phyloP scores from a whole-genome alignment of 2,797 vertebrate genomes.

The Picus viridis region DNA sequence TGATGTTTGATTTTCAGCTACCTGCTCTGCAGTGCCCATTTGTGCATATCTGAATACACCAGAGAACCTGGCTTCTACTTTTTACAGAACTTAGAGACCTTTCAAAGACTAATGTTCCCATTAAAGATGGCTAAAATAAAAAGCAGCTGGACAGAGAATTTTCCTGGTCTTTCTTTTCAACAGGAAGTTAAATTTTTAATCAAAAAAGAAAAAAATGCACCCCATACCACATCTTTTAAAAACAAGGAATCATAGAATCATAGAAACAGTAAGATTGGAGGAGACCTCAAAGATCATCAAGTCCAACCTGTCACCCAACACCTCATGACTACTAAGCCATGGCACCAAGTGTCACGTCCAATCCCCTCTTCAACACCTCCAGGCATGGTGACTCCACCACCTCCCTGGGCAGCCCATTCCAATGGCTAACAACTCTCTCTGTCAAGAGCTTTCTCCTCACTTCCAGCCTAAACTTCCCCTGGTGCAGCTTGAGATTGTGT shows the following conservation, averaged over 20 bases:
- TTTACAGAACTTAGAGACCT: background rate
- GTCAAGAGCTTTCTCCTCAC: no score
- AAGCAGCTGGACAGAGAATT: background rate
- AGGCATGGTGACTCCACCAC: no score
- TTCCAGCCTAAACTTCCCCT: no score
- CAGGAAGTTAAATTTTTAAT: background rate
- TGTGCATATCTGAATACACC: background rate
- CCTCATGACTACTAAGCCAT: no score
- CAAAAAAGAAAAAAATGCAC: background rate
- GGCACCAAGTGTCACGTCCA: no score
- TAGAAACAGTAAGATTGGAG: no score
- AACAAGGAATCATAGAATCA: background rate
- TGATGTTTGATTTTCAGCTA: constrained; percentile 6
- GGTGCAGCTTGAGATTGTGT: no score
- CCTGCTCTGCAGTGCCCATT: background rate
- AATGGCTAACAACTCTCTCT: no score
- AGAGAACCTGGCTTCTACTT: background rate
- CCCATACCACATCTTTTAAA: background rate
- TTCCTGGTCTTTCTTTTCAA: background rate
- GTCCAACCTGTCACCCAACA: no score
- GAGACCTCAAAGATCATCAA: no score
- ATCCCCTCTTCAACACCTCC: no score
- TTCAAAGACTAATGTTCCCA: constrained; percentile 8
- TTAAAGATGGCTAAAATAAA: background rate
- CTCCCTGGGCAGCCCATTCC: no score